Evolutionary conservation across 2,113 vertebrate species (phyloP).

Genomic region (Irena cyanogastra): DNA sequence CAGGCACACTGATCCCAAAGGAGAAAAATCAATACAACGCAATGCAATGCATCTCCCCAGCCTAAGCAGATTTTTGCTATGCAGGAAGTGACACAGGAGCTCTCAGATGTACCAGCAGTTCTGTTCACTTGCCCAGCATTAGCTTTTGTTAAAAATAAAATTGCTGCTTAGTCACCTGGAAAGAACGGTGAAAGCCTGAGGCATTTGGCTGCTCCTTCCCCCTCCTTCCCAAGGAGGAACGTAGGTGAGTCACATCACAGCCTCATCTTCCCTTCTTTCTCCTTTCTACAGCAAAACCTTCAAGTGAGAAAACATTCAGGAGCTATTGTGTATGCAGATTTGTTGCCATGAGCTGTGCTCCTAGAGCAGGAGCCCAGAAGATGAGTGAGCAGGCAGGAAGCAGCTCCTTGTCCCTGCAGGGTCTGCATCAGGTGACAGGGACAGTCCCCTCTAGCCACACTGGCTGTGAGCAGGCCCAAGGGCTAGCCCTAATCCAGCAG

Average conservation of each 20-base stretch:
- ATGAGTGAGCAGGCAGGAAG: background rate
- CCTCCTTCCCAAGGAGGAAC: background rate
- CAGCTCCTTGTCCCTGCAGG: background rate
- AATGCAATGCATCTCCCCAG: background rate
- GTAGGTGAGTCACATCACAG: background rate
- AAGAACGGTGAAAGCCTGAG: background rate
- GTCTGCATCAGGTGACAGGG: background rate
- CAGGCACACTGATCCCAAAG: background rate
- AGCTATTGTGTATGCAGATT: background rate
- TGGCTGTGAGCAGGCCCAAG: background rate
- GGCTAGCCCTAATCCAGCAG: background rate
- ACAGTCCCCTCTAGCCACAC: background rate
- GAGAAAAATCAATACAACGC: background rate
- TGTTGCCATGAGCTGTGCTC: background rate
- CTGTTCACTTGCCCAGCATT: background rate
- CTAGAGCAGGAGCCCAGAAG: conserved; percentile 1
- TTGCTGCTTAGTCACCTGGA: conserved; percentile 7
- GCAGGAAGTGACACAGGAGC: background rate
- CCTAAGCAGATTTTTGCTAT: background rate
- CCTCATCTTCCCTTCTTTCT: background rate
- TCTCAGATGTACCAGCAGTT: background rate
- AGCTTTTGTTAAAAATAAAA: conserved; percentile 3
- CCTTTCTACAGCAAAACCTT: background rate
- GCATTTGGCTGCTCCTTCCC: background rate
- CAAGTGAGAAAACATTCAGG: background rate